Conservation (phyloP, 37 sponge, comb jelly and placozoan species). For the Bolinopsis microptera region DNA sequence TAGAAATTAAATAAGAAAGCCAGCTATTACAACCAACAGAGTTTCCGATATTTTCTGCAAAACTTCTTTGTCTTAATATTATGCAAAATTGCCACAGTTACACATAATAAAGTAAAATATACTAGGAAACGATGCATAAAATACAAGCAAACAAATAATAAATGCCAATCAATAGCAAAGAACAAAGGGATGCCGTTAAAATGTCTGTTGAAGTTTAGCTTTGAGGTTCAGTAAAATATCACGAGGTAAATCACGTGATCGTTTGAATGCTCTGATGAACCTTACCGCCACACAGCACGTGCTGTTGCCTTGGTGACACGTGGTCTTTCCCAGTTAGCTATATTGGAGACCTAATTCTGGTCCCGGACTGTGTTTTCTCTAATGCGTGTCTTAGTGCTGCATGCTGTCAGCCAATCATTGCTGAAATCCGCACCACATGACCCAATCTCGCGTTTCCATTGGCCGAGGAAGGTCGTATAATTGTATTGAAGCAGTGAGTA, state of each 20-base stretch:
- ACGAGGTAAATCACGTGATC: neutral
- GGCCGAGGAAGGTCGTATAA: neutral
- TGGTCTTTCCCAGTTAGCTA: neutral
- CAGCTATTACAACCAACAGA: too few species aligned
- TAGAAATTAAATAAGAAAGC: too few species aligned
- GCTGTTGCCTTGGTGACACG: neutral
- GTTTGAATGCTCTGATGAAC: neutral
- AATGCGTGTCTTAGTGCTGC: neutral
- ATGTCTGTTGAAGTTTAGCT: neutral
- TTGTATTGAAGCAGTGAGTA: conserved; percentile 54
- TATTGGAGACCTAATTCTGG: conserved; percentile 29
- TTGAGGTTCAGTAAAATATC: conserved; percentile 16
- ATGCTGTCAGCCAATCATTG: neutral
- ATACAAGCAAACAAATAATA: neutral
- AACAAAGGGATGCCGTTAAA: neutral
- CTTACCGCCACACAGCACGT: neutral
- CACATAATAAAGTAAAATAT: neutral
- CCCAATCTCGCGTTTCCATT: neutral
- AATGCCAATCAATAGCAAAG: neutral
- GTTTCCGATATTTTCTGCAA: too few species aligned
- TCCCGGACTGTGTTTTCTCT: conserved; percentile 40
- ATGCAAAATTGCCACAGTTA: neutral
- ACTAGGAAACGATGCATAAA: neutral
- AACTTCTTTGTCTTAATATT: neutral
- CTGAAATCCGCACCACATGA: neutral